Conservation (phyloP, 2,888 invertebrate species). For the Physocephala rufipes region DNA sequence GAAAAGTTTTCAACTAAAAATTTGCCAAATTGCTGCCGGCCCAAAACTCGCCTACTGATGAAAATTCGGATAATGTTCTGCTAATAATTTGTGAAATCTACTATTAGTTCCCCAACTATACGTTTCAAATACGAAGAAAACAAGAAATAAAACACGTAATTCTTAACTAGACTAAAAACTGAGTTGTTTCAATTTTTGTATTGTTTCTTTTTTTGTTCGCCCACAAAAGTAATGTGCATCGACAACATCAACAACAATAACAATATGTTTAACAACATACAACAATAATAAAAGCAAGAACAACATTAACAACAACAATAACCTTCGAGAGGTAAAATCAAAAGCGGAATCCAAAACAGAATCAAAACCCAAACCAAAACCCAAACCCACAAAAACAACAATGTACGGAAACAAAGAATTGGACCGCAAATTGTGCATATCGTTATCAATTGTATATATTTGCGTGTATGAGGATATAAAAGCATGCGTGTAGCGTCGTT, state of each 20-base stretch:
- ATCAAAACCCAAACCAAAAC: too few relatives aligned
- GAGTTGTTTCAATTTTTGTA: too few relatives aligned
- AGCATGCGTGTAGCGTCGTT: background rate
- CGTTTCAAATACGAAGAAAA: background rate
- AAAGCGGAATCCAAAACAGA: too few relatives aligned
- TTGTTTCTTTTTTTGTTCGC: background rate
- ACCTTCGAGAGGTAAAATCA: too few relatives aligned
- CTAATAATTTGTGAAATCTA: constrained; percentile 16
- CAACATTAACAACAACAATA: background rate
- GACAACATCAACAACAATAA: background rate
- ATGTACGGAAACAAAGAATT: constrained; percentile 21
- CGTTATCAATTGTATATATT: background rate
- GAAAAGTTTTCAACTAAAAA: constrained; percentile 15
- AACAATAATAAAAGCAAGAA: too few relatives aligned
- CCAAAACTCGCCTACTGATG: background rate
- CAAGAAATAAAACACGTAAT: background rate
- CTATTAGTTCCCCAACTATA: background rate
- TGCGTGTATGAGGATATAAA: background rate
- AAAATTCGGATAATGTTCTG: background rate
- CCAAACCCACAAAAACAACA: constrained; percentile 6
- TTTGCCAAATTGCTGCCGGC: background rate
- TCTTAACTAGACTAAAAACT: constrained; percentile 5
- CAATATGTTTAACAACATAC: too few relatives aligned
- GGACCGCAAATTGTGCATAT: constrained; percentile 18
- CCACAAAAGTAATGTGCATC: background rate